Percentiles rank a stretch among this genome's conserved stretches.
phyloP scores from a whole-genome alignment of 2,888 invertebrate species.

The Ceriagrion tenellum region DNA sequence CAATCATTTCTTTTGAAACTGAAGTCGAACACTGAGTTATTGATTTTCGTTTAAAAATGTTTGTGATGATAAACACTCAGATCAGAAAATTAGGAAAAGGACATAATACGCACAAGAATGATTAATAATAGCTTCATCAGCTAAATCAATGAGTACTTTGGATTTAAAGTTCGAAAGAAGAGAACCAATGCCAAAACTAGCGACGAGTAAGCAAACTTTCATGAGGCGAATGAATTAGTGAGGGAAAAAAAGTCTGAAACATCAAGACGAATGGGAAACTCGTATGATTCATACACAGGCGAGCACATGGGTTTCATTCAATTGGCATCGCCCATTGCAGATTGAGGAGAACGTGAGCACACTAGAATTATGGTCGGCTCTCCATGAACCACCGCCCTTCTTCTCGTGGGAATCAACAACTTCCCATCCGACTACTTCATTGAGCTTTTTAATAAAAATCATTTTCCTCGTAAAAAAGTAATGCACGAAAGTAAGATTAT shows the following conservation, averaged over 20 bases:
- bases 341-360: neutral
- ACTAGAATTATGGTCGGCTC: neutral
- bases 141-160: too few species aligned
- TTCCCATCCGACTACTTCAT: neutral
- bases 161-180: too few species aligned
- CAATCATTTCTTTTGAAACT: too few species aligned
- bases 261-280: neutral
- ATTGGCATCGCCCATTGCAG: neutral
- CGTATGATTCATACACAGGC: neutral
- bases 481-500: neutral
- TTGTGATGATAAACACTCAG: too few species aligned
- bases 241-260: neutral
- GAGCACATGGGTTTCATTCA: neutral
- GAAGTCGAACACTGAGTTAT: too few species aligned
- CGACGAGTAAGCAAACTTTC: neutral
- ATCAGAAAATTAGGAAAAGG: too few species aligned
- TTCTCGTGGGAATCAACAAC: neutral
- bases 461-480: neutral
- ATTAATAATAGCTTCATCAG: too few species aligned
- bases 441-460: neutral
- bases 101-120: too few species aligned
- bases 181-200: too few species aligned
- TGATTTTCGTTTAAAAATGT: too few species aligned
- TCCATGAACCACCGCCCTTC: neutral
- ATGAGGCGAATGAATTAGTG: neutral